Conservation (phyloP, 2,888 invertebrate genomes). For the Brachyptera risi region DNA sequence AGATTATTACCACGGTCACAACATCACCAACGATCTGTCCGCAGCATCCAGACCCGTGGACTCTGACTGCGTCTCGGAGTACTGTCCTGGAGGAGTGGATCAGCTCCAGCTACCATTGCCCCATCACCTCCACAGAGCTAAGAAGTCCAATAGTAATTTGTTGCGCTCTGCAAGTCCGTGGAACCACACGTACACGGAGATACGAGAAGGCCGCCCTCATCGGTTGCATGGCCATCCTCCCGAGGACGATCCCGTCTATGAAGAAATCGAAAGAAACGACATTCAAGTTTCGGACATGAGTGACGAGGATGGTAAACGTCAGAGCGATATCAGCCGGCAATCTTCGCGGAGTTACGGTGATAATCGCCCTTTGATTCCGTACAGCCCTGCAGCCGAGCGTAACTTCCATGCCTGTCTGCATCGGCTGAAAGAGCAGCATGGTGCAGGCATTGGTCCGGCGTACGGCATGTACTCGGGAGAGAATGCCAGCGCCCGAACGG, state of each 20-base stretch:
- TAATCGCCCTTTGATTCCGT: conserved; percentile 74
- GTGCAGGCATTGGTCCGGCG: conserved; percentile 43
- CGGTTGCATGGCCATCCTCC: conserved; percentile 33
- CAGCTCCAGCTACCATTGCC: conserved; percentile 46
- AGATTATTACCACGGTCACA: conserved; percentile 41
- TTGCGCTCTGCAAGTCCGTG: conserved; percentile 53
- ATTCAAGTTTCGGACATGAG: conserved; percentile 73
- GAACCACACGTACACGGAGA: conserved; percentile 76
- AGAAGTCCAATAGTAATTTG: conserved; percentile 29
- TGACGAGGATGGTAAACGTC: conserved; percentile 71
- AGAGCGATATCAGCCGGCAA: conserved; percentile 66
- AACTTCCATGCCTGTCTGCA: conserved; percentile 44
- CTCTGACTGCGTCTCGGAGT: conserved; percentile 8
- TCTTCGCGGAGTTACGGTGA: conserved; percentile 75
- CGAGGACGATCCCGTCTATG: conserved; percentile 73
- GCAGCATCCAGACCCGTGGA: not conserved
- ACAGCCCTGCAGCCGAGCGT: conserved; percentile 56
- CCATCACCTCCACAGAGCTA: conserved; percentile 36
- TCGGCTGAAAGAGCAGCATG: conserved; percentile 49
- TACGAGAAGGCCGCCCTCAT: conserved; percentile 50
- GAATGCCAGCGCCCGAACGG: conserved; percentile 40
- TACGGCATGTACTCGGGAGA: conserved; percentile 33
- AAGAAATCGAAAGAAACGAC: conserved; percentile 70
- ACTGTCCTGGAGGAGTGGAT: conserved; percentile 45
- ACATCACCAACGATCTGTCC: conserved; percentile 30